Percentiles rank a stretch among this genome's conserved stretches.
phyloP scores from a whole-genome alignment of 2,888 invertebrate genomes.

The Pherbina coryleti region DNA sequence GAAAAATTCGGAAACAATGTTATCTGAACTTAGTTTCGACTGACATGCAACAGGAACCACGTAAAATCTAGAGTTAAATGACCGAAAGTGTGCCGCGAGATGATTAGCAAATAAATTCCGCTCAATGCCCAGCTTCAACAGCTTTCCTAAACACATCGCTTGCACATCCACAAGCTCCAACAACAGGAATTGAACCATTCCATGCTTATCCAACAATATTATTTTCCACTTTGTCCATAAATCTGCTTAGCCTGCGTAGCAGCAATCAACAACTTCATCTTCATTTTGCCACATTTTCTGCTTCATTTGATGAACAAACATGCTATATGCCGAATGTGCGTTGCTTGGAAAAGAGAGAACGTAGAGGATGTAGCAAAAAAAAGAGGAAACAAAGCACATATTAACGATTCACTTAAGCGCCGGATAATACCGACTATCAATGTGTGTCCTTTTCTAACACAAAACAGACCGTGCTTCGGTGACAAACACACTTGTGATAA shows the following conservation, averaged over 20 bases:
- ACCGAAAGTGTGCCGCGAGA: too few relatives aligned
- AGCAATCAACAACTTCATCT: constrained; percentile 62
- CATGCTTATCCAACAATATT: neutral
- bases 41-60: neutral
- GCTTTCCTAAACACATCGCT: neutral
- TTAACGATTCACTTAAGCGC: neutral
- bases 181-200: neutral
- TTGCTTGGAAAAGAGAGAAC: neutral
- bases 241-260: constrained; percentile 47
- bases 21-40: neutral
- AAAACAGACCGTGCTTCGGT: neutral
- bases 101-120: neutral
- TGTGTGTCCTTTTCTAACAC: neutral
- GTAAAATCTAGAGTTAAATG: too few relatives aligned
- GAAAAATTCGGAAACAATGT: neutral
- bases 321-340: constrained; percentile 43
- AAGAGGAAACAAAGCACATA: neutral
- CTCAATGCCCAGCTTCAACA: neutral
- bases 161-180: neutral
- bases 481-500: too few relatives aligned
- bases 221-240: neutral
- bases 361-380: neutral
- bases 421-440: neutral
- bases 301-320: constrained; percentile 66
- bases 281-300: constrained; percentile 66